phyloP scores from a whole-genome alignment of 2,888 invertebrate genomes.

The Himalopsyche anomala region DNA sequence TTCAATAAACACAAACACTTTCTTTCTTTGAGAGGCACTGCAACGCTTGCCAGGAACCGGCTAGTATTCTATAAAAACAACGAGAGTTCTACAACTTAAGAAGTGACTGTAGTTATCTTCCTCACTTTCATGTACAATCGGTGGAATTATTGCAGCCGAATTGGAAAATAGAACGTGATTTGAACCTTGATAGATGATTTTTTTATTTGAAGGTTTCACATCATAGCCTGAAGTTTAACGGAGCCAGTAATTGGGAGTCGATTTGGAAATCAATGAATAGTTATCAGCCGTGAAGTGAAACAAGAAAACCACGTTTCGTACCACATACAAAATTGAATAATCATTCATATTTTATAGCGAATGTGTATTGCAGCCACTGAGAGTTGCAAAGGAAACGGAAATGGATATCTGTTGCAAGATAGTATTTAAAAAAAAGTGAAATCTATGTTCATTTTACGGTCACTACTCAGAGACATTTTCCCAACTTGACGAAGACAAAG shows the following conservation, averaged over 20 bases:
- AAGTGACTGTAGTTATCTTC: no score
- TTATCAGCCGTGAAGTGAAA: conserved; percentile 35
- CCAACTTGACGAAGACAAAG: conserved; percentile 1
- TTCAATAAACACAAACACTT: no score
- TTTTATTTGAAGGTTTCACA: conserved; percentile 21
- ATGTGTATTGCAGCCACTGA: background rate
- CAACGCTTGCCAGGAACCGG: no score
- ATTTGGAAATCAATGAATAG: conserved; percentile 6
- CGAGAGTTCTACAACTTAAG: no score
- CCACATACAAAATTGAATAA: background rate
- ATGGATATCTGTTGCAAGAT: conserved; percentile 28
- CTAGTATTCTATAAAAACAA: no score
- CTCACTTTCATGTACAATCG: no score
- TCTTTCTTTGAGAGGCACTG: no score
- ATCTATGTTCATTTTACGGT: conserved; percentile 36
- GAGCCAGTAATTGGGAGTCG: conserved; percentile 14
- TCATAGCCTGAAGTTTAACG: background rate
- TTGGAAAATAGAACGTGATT: background rate
- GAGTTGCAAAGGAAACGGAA: conserved; percentile 34
- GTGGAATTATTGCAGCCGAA: background rate
- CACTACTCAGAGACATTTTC: conserved; percentile 34
- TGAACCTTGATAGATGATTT: background rate
- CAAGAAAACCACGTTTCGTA: background rate
- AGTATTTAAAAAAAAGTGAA: conserved; percentile 35
- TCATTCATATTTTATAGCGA: background rate